phyloP scores from a whole-genome alignment of 2,888 invertebrate species.

The Xanthorhoe spadicearia region DNA sequence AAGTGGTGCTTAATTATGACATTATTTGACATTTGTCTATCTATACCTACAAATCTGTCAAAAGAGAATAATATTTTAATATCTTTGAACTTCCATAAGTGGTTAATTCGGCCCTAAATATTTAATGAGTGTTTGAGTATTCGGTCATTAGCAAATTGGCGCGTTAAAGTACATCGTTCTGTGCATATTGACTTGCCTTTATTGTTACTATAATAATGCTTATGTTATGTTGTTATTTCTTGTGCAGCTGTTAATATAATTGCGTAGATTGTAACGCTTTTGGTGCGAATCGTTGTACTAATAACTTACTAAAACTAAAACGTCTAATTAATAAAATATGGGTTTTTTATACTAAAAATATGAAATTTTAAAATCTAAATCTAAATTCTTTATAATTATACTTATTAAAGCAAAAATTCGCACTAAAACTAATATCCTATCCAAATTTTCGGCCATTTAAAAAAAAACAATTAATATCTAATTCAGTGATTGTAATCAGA shows the following conservation, averaged over 20 bases:
- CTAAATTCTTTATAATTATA: neutral
- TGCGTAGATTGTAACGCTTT: conserved; percentile 26
- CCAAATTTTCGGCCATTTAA: conserved; percentile 16
- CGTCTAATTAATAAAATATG: neutral
- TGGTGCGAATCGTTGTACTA: conserved; percentile 34
- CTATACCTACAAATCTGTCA: too few species aligned
- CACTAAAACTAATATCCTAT: conserved; percentile 23
- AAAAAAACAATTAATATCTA: neutral
- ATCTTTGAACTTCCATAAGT: too few species aligned
- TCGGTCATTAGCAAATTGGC: conserved; percentile 49
- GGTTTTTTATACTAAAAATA: conserved; percentile 3
- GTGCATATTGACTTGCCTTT: conserved; percentile 47
- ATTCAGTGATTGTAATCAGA: neutral
- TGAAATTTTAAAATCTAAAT: neutral
- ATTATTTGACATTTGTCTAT: too few species aligned
- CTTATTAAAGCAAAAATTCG: conserved; percentile 26
- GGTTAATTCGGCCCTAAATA: too few species aligned
- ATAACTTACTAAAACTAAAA: conserved; percentile 25
- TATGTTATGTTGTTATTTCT: conserved; percentile 4
- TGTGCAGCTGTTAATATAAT: conserved; percentile 3
- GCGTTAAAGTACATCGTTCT: conserved; percentile 55
- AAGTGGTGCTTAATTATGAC: too few species aligned
- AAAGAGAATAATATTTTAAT: too few species aligned
- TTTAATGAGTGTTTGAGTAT: too few species aligned
- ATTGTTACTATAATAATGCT: conserved; percentile 1